phyloP scores from a whole-genome alignment of 2,888 invertebrate genomes.

The Archaeoteleia sp. region DNA sequence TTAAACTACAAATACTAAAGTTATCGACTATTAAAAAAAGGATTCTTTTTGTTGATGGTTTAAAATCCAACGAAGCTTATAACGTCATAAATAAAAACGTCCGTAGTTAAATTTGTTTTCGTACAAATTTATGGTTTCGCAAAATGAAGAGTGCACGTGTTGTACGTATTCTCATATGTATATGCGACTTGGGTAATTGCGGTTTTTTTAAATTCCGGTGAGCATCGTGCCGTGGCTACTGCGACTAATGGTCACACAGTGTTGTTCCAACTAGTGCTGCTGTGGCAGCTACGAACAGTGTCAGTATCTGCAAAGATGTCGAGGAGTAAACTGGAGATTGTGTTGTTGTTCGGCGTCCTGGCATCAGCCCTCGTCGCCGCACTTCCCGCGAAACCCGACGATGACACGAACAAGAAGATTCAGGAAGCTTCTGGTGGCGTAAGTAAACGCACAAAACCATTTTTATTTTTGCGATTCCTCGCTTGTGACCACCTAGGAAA shows the following conservation, averaged over 20 bases:
- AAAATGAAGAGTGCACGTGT: too few species aligned
- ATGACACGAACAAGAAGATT: slow-evolving; percentile 37
- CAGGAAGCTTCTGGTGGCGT: slow-evolving; percentile 42
- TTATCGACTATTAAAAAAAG: too few species aligned
- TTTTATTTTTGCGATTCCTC: background rate
- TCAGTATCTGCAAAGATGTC: slow-evolving; percentile 63
- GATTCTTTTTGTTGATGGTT: too few species aligned
- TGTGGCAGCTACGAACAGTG: slow-evolving; percentile 33
- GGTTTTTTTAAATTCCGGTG: too few species aligned
- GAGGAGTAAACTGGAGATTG: slow-evolving; percentile 53
- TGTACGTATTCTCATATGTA: too few species aligned
- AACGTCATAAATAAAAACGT: too few species aligned
- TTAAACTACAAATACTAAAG: too few species aligned
- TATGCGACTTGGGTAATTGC: too few species aligned
- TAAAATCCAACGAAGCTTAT: too few species aligned
- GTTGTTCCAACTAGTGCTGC: slow-evolving; percentile 41
- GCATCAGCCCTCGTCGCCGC: slow-evolving; percentile 47
- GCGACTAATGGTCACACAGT: slow-evolving; percentile 36
- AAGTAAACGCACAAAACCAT: slow-evolving; percentile 23
- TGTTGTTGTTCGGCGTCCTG: slow-evolving; percentile 49
- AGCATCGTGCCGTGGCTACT: too few species aligned
- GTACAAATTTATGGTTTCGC: too few species aligned
- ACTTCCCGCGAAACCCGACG: slow-evolving; percentile 29
- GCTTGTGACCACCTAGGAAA: slow-evolving; percentile 4
- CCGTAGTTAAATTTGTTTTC: too few species aligned